These are phyloP conservation scores for Tricholaema leucomelas DNA, from an alignment of 2,113 vertebrate genomes.

Conservation along the genomic window DNA sequence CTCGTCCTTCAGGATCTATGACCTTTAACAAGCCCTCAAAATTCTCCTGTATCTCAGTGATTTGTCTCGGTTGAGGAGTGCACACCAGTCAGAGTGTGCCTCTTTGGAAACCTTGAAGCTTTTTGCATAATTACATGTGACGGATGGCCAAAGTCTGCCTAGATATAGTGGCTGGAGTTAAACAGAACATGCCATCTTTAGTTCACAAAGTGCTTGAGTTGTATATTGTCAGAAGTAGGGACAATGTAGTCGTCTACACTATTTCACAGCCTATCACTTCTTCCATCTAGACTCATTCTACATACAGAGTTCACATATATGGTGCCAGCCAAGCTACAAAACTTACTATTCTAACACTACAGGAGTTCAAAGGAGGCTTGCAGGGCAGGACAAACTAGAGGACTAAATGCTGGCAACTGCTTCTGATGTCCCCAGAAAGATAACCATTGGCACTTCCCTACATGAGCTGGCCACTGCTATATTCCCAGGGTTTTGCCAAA, in stretches of 20 bases:
- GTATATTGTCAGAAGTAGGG: background rate
- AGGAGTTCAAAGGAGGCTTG: background rate
- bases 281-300: background rate
- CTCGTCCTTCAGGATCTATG: background rate
- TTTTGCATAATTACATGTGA: background rate
- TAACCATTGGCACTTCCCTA: background rate
- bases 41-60: background rate
- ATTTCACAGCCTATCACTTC: background rate
- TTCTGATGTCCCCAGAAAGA: background rate
- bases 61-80: background rate
- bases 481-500: background rate
- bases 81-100: background rate
- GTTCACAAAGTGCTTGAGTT: background rate
- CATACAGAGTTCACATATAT: rapidly evolving
- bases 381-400: background rate
- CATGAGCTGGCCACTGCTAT: rapidly evolving
- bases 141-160: background rate
- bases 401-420: background rate
- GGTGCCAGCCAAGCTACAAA: background rate
- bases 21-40: background rate
- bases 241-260: too few species aligned
- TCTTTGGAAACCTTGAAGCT: background rate
- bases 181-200: background rate
- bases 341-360: background rate
- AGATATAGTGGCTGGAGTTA: background rate